A percentile compares a stretch with the other conserved stretches of the same genome.
These are phyloP conservation scores for Thunnus albacares DNA, from an alignment of 2,797 vertebrate genomes.

Conservation along the genomic window DNA sequence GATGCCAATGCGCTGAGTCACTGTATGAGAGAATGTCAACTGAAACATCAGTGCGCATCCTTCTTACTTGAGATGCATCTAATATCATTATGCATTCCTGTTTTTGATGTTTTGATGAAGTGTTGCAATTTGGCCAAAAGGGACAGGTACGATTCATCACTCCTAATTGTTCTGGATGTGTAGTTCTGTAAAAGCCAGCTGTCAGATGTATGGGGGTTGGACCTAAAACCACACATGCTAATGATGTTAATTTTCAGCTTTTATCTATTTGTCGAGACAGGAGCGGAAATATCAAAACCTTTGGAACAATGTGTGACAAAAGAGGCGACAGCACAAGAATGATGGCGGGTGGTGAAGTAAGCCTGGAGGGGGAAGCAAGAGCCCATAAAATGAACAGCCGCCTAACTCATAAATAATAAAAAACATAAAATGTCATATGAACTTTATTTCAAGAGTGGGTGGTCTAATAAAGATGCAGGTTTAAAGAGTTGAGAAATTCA, in stretches of 20 bases:
- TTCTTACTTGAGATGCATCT: slow-evolving; percentile 60
- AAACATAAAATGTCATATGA: slow-evolving; percentile 89
- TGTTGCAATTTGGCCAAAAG: slow-evolving; percentile 71
- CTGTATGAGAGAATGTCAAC: slow-evolving; percentile 31
- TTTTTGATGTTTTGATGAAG: slow-evolving; percentile 80
- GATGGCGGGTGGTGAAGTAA: slow-evolving; percentile 80
- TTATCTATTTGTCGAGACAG: slow-evolving; percentile 78
- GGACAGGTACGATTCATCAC: slow-evolving; percentile 76
- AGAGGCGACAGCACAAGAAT: slow-evolving; percentile 73
- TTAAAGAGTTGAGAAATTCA: slow-evolving; percentile 85
- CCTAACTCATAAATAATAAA: slow-evolving; percentile 87
- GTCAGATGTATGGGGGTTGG: slow-evolving; percentile 58
- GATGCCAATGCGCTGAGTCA: slow-evolving; percentile 24
- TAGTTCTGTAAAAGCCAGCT: slow-evolving; percentile 65
- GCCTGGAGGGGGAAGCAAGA: slow-evolving; percentile 75
- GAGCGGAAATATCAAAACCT: slow-evolving; percentile 76
- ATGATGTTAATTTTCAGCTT: slow-evolving; percentile 79
- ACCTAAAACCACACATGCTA: slow-evolving; percentile 72
- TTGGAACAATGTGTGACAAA: slow-evolving; percentile 75
- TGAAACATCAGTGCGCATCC: slow-evolving; percentile 33
- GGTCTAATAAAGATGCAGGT: slow-evolving; percentile 88
- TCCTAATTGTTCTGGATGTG: slow-evolving; percentile 76
- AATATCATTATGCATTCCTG: slow-evolving; percentile 68
- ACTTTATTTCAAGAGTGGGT: slow-evolving; percentile 87
- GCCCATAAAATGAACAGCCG: slow-evolving; percentile 84